Evolutionary conservation across 2,888 invertebrate genomes (phyloP), one percentile per base, ranked within the genome.

Genomic region (Phymatocera aterrima): DNA sequence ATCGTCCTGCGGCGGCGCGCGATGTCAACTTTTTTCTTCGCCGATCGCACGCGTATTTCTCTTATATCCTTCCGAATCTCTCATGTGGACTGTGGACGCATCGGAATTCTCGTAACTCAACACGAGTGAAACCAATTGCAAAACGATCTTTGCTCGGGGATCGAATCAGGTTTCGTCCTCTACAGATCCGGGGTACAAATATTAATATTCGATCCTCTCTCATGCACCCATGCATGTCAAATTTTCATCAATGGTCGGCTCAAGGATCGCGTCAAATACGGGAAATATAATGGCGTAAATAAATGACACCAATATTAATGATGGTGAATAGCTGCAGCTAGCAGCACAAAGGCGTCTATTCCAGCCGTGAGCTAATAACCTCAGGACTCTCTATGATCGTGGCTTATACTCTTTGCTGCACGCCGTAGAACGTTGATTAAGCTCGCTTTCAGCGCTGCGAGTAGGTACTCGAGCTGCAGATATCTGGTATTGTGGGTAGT

Each of bases 141-240:
- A 64, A 21, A 37, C 18, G 61, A 64, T 64, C 8, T 64, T 64
- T 64, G 37, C 37, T 37, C 21, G 21, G 37, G 10, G 40, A 37
- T 34, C 18, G 37, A 64, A 64, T 64, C 37, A 64, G 37, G 18
- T 64, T 64, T 64, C 6, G 61, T 64, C 61, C 61, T 37, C 34
- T 64, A 21, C 37, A 64, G 37, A 64, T n/a, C 61, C 34, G 6
- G 37, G 61, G 37, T 18, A 64, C 37, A 64, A 64, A 2, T 37
- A 6, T 18, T 4, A 6, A 43, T 6, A 12, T 43, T n/a, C n/a
- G n/a, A n/a, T n/a, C n/a, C n/a, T n/a, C n/a, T n/a, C n/a, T n/a
- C n/a, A n/a, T n/a, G n/a, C n/a, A n/a, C n/a, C n/a, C n/a, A n/a
- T n/a, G n/a, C n/a, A n/a, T n/a, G n/a, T n/a, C n/a, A n/a, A n/a